Evolutionary conservation across 2,888 invertebrate species (phyloP).

Genomic region (Megalurothrips usitatus): DNA sequence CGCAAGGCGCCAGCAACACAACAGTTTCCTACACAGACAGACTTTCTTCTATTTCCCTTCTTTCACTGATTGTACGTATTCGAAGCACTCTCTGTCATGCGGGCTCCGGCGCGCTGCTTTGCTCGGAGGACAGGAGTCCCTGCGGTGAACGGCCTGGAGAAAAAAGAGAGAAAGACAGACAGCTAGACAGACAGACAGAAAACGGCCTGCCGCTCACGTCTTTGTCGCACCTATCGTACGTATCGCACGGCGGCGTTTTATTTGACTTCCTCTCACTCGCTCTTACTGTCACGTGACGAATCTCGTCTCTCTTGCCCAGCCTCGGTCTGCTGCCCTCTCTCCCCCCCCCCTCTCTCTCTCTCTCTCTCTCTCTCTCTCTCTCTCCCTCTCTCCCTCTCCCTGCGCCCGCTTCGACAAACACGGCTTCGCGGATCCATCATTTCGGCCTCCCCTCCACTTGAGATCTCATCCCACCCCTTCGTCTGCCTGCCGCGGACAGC

Average conservation of each 20-base stretch:
- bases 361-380: not conserved
- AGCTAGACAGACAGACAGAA: too few species aligned
- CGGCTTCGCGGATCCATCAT: not conserved
- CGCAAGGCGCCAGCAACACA: too few species aligned
- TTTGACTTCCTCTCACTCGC: constrained; percentile 3
- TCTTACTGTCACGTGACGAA: not conserved
- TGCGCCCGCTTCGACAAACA: too few species aligned
- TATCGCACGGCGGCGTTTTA: not conserved
- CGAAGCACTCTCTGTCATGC: too few species aligned
- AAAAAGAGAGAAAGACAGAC: too few species aligned
- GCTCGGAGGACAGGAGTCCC: too few species aligned
- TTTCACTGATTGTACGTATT: too few species aligned
- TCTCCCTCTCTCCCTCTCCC: not conserved
- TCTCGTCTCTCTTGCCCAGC: not conserved
- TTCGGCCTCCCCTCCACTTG: not conserved
- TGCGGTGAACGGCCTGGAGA: too few species aligned
- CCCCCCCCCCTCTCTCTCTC: not conserved
- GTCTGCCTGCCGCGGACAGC: not conserved
- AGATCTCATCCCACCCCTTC: not conserved
- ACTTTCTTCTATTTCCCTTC: too few species aligned
- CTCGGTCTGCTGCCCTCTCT: not conserved
- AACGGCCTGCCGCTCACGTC: not conserved
- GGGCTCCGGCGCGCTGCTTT: too few species aligned
- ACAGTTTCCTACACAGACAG: too few species aligned
- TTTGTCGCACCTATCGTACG: not conserved